Evolutionary conservation across 1,140 invertebrate genomes (phyloP).

Genomic region (Ruditapes philippinarum): DNA sequence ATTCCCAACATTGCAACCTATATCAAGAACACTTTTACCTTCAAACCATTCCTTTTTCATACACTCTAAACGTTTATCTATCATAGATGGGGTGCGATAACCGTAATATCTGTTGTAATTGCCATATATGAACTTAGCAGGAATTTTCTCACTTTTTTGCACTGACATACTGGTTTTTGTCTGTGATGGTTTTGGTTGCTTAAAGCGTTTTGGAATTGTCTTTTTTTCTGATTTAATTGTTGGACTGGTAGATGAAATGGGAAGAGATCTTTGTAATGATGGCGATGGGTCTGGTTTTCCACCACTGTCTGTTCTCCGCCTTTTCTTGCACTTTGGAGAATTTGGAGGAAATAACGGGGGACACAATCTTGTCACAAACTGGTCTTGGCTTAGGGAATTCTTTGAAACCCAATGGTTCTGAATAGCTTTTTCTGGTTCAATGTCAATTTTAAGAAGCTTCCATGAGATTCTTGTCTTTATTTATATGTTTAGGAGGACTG

Average conservation of each 20-base stretch:
- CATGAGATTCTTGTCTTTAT: constrained; percentile 70
- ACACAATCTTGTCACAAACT: constrained; percentile 95
- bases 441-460: constrained; percentile 80
- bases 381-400: constrained; percentile 74
- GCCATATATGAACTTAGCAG: constrained; percentile 93
- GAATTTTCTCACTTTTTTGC: constrained; percentile 52
- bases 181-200: constrained; percentile 63
- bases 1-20: constrained; percentile 99
- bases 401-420: neutral
- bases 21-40: constrained; percentile 97
- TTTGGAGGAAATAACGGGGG: constrained; percentile 94
- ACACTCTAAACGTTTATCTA: constrained; percentile 93
- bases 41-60: constrained; percentile 95
- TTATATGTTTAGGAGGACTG: constrained; percentile 44
- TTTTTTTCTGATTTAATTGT: constrained; percentile 60
- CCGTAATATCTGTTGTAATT: constrained; percentile 99
- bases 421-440: constrained; percentile 64
- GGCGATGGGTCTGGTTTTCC: constrained; percentile 68
- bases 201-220: constrained; percentile 68
- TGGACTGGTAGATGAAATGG: constrained; percentile 68
- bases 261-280: constrained; percentile 77
- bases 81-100: constrained; percentile 94
- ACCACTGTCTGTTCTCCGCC: constrained; percentile 84
- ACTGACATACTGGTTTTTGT: neutral
- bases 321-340: constrained; percentile 91